Evolutionary conservation across 2,888 invertebrate species (phyloP), one percentile per base, ranked within the genome.

Genomic region (Yponomeuta sedellus): DNA sequence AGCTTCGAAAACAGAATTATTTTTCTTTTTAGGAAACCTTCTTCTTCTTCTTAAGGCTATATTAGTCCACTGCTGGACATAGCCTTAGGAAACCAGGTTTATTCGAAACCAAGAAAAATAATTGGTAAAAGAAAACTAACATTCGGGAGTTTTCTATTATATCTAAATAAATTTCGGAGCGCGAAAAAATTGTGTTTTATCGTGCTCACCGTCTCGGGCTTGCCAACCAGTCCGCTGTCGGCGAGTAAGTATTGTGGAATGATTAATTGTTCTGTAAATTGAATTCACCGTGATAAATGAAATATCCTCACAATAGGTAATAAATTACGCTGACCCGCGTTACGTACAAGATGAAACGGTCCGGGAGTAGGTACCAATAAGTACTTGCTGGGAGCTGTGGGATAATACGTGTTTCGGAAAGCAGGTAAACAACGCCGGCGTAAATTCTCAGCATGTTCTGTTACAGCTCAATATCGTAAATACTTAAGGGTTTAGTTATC

Each of bases 231-330:
- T 75, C 84, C 86, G 85, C 85, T 84, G 86, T 86, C 87, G 83
- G 82, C 87, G 81, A 88, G 85, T 85, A 86, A 86, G 89, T 88
- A 88, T 88, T 87, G 83, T 85, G 80, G 84, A 88, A 90, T 91
- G 90, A 90, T 88, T 89, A 91, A 91, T 91, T 88, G 89, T 88
- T 86, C 85, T 87, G 85, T 87, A 88, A 89, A 91, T 91, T 90
- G 88, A 91, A 89, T 88, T 89, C 90, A 88, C 86, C 87, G 87
- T 89, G 90, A 91, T 90, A 88, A 91, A 91, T 91, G 89, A 90
- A 89, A 89, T 89, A 88, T 88, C 83, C 86, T 80, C 86, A 90
- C 90, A 91, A 90, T 89, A 90, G 90, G 88, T 91, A 88, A 91
- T 89, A 90, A 91, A 91, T 91, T 88, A 89, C 89, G 77, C 86